phyloP scores from a whole-genome alignment of 2,113 vertebrate genomes.

The Platysternon megacephalum region DNA sequence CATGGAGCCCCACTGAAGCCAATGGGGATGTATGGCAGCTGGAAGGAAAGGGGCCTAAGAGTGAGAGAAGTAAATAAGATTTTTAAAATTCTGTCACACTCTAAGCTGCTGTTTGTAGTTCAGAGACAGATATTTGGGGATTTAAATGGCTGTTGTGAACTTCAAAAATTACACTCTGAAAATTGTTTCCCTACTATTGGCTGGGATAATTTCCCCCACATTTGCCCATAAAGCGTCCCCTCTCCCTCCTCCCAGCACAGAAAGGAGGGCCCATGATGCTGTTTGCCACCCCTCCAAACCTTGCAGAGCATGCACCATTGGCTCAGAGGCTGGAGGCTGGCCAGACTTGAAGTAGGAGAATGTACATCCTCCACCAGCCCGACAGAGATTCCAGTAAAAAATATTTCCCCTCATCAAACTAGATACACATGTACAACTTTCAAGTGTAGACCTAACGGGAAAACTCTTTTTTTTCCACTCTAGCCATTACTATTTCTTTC shows the following conservation, averaged over 20 bases:
- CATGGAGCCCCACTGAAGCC: background rate
- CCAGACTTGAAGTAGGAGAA: background rate
- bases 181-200: background rate
- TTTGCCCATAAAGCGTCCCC: background rate
- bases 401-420: background rate
- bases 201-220: background rate
- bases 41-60: constrained; percentile 31
- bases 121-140: background rate
- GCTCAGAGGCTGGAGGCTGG: background rate
- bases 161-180: constrained; percentile 4
- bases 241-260: background rate
- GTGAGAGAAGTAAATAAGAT: constrained; percentile 11
- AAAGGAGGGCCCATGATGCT: background rate
- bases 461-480: background rate
- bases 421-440: background rate
- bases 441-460: background rate
- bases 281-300: background rate
- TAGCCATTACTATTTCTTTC: background rate
- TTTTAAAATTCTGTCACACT: constrained; percentile 30
- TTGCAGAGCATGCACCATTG: background rate
- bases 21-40: constrained; percentile 2
- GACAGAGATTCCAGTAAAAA: constrained; percentile 8
- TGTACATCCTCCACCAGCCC: background rate
- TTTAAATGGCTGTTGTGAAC: constrained; percentile 26
- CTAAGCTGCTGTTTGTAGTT: constrained; percentile 52